Evolutionary conservation across 1,140 invertebrate genomes (phyloP), one percentile per base, ranked within the genome.

Genomic region (Eulimnadia texana): DNA sequence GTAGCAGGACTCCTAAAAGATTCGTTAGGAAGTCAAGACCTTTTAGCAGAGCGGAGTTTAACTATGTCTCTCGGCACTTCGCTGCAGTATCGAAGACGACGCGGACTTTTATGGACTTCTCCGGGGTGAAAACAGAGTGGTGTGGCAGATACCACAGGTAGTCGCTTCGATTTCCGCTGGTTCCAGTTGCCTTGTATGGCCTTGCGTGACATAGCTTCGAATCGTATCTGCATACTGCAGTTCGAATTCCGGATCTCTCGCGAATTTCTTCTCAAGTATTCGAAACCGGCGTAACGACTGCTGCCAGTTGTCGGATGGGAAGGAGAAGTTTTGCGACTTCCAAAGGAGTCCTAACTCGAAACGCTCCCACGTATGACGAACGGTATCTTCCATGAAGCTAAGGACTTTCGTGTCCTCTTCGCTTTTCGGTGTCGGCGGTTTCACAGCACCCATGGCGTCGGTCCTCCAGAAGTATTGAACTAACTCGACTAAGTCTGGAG

Each of bases 71-170:
- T 10, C 19, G 2, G 49, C n/a, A 42, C 55, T 67, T 68, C 9
- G 70, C 70, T 9, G 70, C 71, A 0, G 67, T 71, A 64, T 75
- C 72, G 57, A 72, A 73, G 2, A 75, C 72, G 11, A 70, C 64
- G 0, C 74, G 64, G 20, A 70, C 52, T 63, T 74, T 70, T 10
- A 42, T 58, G 0, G 62, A 62, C 29, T 58, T 65, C 13, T 64
- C 58, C 0, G 64, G 64, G n/a, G 57, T 67, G 19, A 66, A 11
- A 0, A 77, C 72, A 0, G 55, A 58, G 42, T 75, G 74, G 68
- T 78, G 76, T 2, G 75, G 73, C 9, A 77, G 69, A 72, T 77
- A 70, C 69, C 66, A 69, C 50, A 47, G 47, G 20, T 62, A 0
- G 19, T 19, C 2, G 16, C 52, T 9, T 53, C 6, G 1, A 13